Evolutionary conservation across 1,140 invertebrate genomes (phyloP), one percentile per base, ranked within the genome.

Genomic region (Harpegnathos saltator): DNA sequence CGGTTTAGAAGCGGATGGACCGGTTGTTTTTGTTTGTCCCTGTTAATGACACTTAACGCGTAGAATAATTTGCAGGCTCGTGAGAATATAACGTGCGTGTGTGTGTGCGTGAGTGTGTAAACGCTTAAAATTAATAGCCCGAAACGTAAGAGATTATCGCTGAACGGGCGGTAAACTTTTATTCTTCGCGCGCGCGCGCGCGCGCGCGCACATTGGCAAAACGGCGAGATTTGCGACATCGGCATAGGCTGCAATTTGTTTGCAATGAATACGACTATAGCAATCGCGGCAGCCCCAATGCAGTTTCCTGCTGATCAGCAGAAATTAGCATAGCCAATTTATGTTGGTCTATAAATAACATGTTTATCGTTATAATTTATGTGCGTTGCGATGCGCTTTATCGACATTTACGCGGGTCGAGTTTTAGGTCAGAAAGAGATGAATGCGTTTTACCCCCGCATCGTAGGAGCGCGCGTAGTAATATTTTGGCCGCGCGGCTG

Each of bases 321-420:
- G 91, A 92, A 94, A 94, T 94, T 94, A 94, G 91, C 93, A 93
- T 94, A 92, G 92, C 84, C 91, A 93, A 94, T 94, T 94, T 93
- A 93, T 93, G 92, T 92, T 85, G 83, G 89, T 91, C 93, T 94
- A 94, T 94, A 94, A 94, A 94, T 94, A 94, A 94, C 93, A 93
- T 93, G 93, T 94, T 94, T 94, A 94, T 93, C 93, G 92, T 93
- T 92, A 93, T 93, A 94, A 94, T 94, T 93, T 94, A 94, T 94
- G 93, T 92, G 85, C 87, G 89, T 90, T 86, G 88, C 89, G 83
- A 89, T 87, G 86, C 17, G 82, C 84, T 88, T 91, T 89, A 92
- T 92, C 91, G 90, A 85, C 68, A 85, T 80, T 88, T 88, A 89
- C 88, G 69, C 71, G 24, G 62, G 71, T 52, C 84, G 85, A 86